Evolutionary conservation across 1,140 invertebrate species (phyloP).

Genomic region (Zaprionus kolodkinae): DNA sequence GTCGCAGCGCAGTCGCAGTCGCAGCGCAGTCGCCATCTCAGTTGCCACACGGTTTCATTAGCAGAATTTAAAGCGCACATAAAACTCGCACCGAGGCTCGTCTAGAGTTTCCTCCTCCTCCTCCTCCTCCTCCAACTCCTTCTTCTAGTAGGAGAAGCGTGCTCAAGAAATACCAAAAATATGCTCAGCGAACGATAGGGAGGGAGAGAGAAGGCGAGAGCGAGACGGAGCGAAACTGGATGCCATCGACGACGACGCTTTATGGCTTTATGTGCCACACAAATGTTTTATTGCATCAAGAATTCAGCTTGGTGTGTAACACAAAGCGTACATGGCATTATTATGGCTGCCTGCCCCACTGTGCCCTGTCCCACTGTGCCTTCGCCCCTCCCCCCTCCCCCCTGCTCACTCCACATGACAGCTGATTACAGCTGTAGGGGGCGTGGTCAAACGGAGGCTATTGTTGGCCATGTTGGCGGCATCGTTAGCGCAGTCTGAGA

Average conservation of each 20-base stretch:
- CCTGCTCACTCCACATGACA: constrained; percentile 38
- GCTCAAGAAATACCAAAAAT: constrained; percentile 29
- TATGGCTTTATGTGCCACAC: constrained; percentile 49
- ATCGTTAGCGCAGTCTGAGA: constrained; percentile 40
- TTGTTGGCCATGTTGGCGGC: constrained; percentile 49
- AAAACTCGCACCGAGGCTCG: constrained; percentile 49
- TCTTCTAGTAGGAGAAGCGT: neutral
- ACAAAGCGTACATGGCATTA: constrained; percentile 72
- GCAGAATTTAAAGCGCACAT: constrained; percentile 71
- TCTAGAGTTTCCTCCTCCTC: constrained; percentile 50
- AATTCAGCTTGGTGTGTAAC: constrained; percentile 50
- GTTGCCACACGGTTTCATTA: constrained; percentile 51
- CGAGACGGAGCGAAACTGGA: constrained; percentile 5
- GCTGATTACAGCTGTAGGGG: constrained; percentile 33
- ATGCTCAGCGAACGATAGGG: neutral
- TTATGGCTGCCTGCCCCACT: constrained; percentile 65
- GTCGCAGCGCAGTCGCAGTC: constrained; percentile 12
- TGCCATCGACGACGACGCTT: constrained; percentile 23
- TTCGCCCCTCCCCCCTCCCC: neutral
- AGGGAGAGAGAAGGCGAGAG: neutral
- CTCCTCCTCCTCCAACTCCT: neutral
- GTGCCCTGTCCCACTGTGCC: neutral
- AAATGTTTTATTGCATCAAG: constrained; percentile 31
- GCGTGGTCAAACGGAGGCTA: constrained; percentile 21
- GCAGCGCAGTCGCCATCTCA: constrained; percentile 13